Evolutionary conservation across 2,113 vertebrate genomes (phyloP).

Genomic region (Sinocyclocheilus grahami): DNA sequence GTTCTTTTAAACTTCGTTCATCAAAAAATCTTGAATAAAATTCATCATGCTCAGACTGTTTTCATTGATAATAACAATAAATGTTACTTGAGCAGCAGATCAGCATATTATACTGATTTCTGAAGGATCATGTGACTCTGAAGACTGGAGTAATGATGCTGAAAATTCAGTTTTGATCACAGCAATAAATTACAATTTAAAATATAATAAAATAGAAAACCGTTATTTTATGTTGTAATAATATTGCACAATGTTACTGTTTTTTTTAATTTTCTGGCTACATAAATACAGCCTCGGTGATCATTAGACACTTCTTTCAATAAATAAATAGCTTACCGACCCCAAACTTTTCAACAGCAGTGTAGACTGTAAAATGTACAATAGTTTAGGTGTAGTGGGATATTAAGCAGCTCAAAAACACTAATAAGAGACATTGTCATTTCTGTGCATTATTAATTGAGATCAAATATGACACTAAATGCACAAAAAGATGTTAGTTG

Average conservation of each 20-base stretch:
- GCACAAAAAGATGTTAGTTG: background rate
- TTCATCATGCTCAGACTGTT: too few relatives aligned
- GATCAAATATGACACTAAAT: background rate
- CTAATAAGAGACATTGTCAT: background rate
- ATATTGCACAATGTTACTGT: background rate
- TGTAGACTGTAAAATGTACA: background rate
- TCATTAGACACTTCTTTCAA: background rate
- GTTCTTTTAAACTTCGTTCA: background rate
- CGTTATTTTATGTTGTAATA: background rate
- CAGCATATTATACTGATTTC: background rate
- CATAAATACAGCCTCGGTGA: background rate
- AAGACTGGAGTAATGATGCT: background rate
- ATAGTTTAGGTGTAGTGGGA: background rate
- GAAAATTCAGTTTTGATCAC: background rate
- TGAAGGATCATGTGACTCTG: background rate
- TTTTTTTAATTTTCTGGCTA: background rate
- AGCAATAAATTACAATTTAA: background rate
- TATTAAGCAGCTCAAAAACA: background rate
- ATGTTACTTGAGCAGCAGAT: background rate
- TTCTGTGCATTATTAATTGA: background rate
- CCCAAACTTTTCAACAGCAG: background rate
- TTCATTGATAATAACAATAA: background rate
- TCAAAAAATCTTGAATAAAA: background rate
- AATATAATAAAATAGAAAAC: too few relatives aligned
- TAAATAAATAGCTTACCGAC: background rate